These are phyloP conservation scores for Perodicticus potto DNA, from an alignment of 2,797 vertebrate species.

Conservation along the genomic window DNA sequence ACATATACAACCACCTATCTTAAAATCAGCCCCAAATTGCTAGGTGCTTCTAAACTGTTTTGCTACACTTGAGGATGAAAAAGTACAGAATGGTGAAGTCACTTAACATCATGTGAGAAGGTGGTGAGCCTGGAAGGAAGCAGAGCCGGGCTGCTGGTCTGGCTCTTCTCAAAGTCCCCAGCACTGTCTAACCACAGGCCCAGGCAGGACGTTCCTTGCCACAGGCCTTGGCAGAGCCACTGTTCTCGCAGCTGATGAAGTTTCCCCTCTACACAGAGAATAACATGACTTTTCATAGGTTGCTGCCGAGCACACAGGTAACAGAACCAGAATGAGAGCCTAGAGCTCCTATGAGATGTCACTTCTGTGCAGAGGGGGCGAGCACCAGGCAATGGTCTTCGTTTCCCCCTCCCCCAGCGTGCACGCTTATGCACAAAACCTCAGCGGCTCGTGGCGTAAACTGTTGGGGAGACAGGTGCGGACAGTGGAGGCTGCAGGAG, in stretches of 20 bases:
- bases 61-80: rapidly evolving
- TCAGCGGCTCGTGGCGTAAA: rapidly evolving
- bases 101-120: not conserved
- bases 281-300: rapidly evolving
- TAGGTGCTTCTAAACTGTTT: rapidly evolving
- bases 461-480: rapidly evolving
- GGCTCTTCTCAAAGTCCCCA: rapidly evolving
- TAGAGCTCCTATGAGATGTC: rapidly evolving
- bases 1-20: rapidly evolving
- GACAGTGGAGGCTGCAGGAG: rapidly evolving
- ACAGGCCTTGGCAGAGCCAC: rapidly evolving
- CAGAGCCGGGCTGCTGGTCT: not conserved
- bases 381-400: rapidly evolving
- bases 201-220: rapidly evolving
- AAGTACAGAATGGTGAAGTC: rapidly evolving
- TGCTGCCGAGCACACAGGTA: rapidly evolving
- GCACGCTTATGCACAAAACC: rapidly evolving
- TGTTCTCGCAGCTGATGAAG: rapidly evolving
- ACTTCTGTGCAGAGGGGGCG: not conserved
- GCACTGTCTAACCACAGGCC: not conserved
- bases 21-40: rapidly evolving
- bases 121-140: not conserved
- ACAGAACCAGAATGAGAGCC: not conserved
- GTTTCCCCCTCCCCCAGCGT: not conserved
- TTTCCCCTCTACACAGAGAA: not conserved